Evolutionary conservation across 1,140 invertebrate species (phyloP), one percentile per base, ranked within the genome.

Genomic region (Lineus longissimus): DNA sequence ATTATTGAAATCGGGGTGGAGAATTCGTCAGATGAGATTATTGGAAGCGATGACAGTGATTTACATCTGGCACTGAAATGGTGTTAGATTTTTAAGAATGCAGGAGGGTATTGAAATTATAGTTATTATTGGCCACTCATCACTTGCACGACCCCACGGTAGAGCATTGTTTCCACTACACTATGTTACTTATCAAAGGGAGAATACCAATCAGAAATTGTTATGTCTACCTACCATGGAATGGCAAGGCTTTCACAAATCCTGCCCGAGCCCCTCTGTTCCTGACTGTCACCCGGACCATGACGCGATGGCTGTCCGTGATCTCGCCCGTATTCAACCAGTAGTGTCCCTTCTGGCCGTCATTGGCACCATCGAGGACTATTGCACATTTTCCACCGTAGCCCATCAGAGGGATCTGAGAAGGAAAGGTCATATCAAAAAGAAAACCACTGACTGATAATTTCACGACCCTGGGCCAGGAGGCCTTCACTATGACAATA

Each of bases 341-440:
- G n/a, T 64, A 62, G 27, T 66, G 61, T 25, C 47, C 60, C 43
- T 57, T 60, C 33, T 67, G 55, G 25, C 60, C 57, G 6, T 60
- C 36, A 41, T 66, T 47, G 13, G 62, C 63, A 31, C 62, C 66
- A 36, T 66, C 63, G 17, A 72, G 30, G 2, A 66, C 45, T 11
- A 73, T 23, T 17, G 45, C 47, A 59, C 69, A 69, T 23, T 47
- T 55, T 0, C 71, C 71, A 29, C 71, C 71, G 55, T 73, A 68
- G 17, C 71, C 71, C 41, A 45, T 58, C 15, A 73, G 57, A 2
- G 69, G 65, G 33, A 72, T 65, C 71, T 72, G 59, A 15, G 31
- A 27, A 19, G 56, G n/a, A 55, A 13, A 15, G 33, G 60, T 11
- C 19, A 0, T 25, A 29, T 29, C 4, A 33, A 23, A 1, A 61